These are phyloP conservation scores for Tragelaphus buxtoni DNA, from an alignment of 2,113 vertebrate species.

Conservation along the genomic window DNA sequence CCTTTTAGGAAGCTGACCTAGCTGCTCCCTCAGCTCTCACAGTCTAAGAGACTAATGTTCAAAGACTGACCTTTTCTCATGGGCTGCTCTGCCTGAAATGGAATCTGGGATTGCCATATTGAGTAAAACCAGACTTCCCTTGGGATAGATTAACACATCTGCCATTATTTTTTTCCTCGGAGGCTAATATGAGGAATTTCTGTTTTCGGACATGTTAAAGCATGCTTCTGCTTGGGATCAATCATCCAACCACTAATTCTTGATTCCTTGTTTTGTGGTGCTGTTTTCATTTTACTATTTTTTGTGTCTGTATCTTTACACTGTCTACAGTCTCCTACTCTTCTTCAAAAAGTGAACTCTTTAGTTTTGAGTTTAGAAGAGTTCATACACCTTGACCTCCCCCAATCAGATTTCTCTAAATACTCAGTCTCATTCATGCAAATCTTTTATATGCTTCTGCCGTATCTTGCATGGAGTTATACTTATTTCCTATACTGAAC, in stretches of 20 bases:
- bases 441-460: not conserved
- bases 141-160: not conserved
- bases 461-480: not conserved
- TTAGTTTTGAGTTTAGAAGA: not conserved
- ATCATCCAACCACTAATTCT: not conserved
- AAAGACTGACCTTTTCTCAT: not conserved
- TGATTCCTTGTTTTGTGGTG: not conserved
- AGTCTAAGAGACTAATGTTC: not conserved
- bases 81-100: not conserved
- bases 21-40: not conserved
- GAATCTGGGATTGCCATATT: not conserved
- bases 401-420: not conserved
- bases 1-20: not conserved
- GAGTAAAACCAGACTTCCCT: constrained; percentile 31
- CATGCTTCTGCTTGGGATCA: not conserved
- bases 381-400: not conserved
- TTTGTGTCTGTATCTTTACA: not conserved
- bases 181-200: not conserved
- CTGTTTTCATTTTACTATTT: not conserved
- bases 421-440: not conserved
- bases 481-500: not conserved
- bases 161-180: not conserved
- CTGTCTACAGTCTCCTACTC: not conserved
- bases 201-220: not conserved
- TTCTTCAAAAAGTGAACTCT: not conserved